Evolutionary conservation across 2,888 invertebrate genomes (phyloP).

Genomic region (Macrophya alboannulata): DNA sequence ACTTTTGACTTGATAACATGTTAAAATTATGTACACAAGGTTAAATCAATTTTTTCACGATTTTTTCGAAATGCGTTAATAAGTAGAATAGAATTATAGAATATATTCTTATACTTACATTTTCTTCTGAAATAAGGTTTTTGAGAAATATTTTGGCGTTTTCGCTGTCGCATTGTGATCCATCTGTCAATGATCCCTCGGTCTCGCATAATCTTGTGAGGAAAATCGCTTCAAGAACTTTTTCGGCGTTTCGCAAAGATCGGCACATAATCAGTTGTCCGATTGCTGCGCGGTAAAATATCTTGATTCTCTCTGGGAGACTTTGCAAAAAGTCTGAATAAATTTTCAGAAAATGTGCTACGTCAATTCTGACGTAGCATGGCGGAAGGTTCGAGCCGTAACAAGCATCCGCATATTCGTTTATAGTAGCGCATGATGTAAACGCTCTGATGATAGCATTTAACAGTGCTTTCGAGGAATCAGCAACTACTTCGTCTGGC

Average conservation of each 20-base stretch:
- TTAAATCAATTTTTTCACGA: background rate
- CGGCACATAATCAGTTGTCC: slow-evolving; percentile 55
- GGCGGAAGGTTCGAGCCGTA: too few species aligned
- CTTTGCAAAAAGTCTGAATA: too few species aligned
- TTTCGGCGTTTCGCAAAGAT: slow-evolving; percentile 2
- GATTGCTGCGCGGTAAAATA: slow-evolving; percentile 61
- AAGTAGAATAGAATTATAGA: slow-evolving; percentile 8
- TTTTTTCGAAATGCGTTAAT: background rate
- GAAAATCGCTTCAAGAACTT: slow-evolving; percentile 43
- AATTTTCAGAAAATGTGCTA: too few species aligned
- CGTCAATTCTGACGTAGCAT: too few species aligned
- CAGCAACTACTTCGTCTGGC: too few species aligned
- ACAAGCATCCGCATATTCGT: too few species aligned
- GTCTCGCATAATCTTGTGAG: slow-evolving; percentile 20
- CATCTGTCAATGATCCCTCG: slow-evolving; percentile 40
- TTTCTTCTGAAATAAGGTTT: slow-evolving; percentile 29
- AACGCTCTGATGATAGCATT: too few species aligned
- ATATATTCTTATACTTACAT: slow-evolving; percentile 19
- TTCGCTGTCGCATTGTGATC: slow-evolving; percentile 10
- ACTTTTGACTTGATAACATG: background rate
- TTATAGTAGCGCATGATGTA: too few species aligned
- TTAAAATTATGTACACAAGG: background rate
- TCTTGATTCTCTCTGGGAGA: too few species aligned
- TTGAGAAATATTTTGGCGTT: slow-evolving; percentile 31
- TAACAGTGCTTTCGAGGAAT: too few species aligned